Percentiles rank a stretch among this genome's conserved stretches.
phyloP scores from a whole-genome alignment of 2,888 invertebrate genomes.

The Polietes domitor region DNA sequence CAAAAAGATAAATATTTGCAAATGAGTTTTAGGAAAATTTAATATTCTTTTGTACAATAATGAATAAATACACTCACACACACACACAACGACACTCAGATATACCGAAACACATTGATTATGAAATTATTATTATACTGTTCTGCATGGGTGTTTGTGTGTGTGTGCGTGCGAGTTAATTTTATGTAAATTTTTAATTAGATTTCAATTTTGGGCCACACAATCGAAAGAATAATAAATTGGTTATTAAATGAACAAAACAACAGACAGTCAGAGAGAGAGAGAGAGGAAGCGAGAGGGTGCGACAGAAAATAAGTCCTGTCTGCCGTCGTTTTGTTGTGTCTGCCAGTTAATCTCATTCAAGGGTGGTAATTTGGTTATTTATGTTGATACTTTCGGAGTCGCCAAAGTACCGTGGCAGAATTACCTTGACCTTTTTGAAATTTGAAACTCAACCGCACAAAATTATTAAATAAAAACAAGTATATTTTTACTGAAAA shows the following conservation, averaged over 20 bases:
- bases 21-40: constrained; percentile 22
- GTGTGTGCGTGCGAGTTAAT: constrained; percentile 1
- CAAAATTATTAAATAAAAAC: too few species aligned
- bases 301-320: not conserved
- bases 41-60: constrained; percentile 7
- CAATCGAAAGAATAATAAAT: not conserved
- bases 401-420: too few species aligned
- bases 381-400: too few species aligned
- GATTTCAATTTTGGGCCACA: not conserved
- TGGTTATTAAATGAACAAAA: not conserved
- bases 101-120: not conserved
- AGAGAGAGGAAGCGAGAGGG: too few species aligned
- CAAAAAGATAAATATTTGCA: constrained; percentile 17
- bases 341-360: not conserved
- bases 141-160: not conserved
- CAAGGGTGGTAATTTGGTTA: too few species aligned
- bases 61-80: not conserved
- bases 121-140: not conserved
- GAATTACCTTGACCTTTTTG: too few species aligned
- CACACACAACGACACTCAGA: too few species aligned
- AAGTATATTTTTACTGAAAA: too few species aligned
- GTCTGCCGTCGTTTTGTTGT: not conserved
- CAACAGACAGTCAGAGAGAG: not conserved
- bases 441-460: too few species aligned
- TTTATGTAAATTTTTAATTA: constrained; percentile 21